Base-by-base conservation (phyloP, 92 coral and sea anemone species). In the Paramuricea clavata region DNA sequence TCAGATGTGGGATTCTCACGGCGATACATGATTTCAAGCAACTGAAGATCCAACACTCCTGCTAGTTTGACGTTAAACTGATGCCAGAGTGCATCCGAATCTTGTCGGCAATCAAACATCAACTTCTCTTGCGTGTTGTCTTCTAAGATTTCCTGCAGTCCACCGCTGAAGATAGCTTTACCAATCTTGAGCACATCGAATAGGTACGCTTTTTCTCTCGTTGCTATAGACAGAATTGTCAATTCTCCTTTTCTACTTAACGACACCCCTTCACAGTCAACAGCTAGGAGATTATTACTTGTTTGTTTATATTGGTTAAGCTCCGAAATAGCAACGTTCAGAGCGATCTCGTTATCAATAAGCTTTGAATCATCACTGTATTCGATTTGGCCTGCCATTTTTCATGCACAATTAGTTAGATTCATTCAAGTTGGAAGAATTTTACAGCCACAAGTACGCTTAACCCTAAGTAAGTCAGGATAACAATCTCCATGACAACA, bases 21-120 rank as follows among this genome's bases (percentile, higher is more conserved):
- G 72, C 97, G 88, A 57, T 92, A 84, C 88, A 94, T 94, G 70
- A 94, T 72, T 77, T 94, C 97, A 54, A 89, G 92, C 52, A 93
- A 88, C 90, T 93, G 97, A 56, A 93, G 83, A 78, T 93, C 97
- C 75, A 92, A 81, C 31, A 94, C 92, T 73, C 97, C 97, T 28
- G 35, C 69, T 61, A 93, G 73, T 69, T 78, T 91, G 28, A 93
- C 92, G 67, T 69, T 69, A 56, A 77, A 92, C 90, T 90, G 95
- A 75, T 92, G 93, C 87, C 89, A 87, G 52, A 92, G 89, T n/a
- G 91, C 86, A 74, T 93, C 96, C 0, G 96, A 91, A 74, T 93
- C 96, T 91, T 93, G 81, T 83, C 93, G 85, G 91, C 96, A 93
- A 75, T 93, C 96, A 71, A 93, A 93, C 91, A 77, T 91, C 89